Percentiles rank a stretch among this genome's conserved stretches.
Evolutionary conservation across 2,888 invertebrate genomes (phyloP).

Genomic region (Orchestes rusci): DNA sequence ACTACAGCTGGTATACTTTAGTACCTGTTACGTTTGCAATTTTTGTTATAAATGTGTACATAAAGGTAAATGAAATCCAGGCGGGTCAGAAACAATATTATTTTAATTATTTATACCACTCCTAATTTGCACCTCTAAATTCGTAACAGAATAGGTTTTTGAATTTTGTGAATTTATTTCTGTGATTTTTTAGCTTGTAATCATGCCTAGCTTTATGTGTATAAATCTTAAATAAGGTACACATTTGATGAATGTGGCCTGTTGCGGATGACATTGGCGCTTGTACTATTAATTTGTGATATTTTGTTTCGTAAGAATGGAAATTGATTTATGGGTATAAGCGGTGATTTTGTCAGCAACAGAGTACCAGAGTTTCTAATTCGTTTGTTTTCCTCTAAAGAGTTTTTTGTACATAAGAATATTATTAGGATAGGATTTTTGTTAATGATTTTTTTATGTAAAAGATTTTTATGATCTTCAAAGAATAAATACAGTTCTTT

Average conservation of each 20-base stretch:
- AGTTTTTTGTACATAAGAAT: constrained; percentile 17
- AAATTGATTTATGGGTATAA: too few species aligned
- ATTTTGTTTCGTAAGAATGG: too few species aligned
- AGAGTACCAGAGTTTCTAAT: too few species aligned
- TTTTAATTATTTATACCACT: too few species aligned
- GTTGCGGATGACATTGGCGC: too few species aligned
- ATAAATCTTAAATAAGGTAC: too few species aligned
- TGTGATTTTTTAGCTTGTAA: constrained; percentile 21
- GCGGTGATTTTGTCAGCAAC: too few species aligned
- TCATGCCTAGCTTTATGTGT: background rate
- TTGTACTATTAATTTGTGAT: too few species aligned
- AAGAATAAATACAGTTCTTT: constrained; percentile 30
- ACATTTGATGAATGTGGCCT: too few species aligned
- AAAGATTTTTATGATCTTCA: constrained; percentile 31
- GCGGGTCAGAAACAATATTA: background rate
- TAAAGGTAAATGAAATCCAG: background rate
- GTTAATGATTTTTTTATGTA: constrained; percentile 39
- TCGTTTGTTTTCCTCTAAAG: constrained; percentile 36
- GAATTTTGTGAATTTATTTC: constrained; percentile 23
- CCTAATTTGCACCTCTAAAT: too few species aligned
- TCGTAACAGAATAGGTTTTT: too few species aligned
- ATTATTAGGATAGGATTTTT: constrained; percentile 35
- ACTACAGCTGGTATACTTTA: constrained; percentile 8
- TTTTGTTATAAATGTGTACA: constrained; percentile 10
- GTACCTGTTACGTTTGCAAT: constrained; percentile 21